A percentile compares a stretch with the other conserved stretches of the same genome.
phyloP scores from a whole-genome alignment of 2,888 invertebrate species.

The Lasius platythorax region DNA sequence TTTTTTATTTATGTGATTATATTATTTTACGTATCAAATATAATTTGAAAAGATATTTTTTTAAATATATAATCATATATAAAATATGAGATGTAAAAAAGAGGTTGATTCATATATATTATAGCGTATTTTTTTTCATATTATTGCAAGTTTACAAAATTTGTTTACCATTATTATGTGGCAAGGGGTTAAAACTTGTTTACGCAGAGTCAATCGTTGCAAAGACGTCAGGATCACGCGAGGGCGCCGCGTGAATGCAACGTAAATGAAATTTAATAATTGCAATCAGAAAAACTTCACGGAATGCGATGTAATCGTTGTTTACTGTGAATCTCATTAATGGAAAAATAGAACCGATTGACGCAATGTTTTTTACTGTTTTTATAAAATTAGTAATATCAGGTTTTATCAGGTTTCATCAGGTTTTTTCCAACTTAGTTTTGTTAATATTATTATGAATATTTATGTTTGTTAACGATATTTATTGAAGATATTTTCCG shows the following conservation, averaged over 20 bases:
- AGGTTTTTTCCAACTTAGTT: not conserved
- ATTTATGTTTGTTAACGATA: not conserved
- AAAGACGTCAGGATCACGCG: conserved; percentile 45
- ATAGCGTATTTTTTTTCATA: not conserved
- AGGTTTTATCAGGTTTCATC: not conserved
- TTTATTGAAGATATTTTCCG: not conserved
- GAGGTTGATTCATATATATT: not conserved
- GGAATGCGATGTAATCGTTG: not conserved
- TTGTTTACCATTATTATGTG: not conserved
- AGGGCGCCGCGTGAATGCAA: conserved; percentile 34
- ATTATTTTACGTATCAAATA: not conserved
- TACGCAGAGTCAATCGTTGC: conserved; percentile 35
- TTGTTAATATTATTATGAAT: not conserved
- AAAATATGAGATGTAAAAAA: not conserved
- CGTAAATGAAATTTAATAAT: conserved; percentile 17
- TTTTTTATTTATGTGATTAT: not conserved
- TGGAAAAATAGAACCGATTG: not conserved
- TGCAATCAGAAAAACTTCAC: not conserved
- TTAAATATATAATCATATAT: not conserved
- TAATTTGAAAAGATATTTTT: not conserved
- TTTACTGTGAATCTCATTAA: conserved; percentile 10
- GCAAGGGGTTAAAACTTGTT: conserved; percentile 53
- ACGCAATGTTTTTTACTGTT: not conserved
- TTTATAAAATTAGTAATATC: not conserved
- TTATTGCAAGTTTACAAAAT: not conserved